Evolutionary conservation across 1,140 invertebrate species (phyloP), one percentile per base, ranked within the genome.

Genomic region (Akabosia matsudoensis): DNA sequence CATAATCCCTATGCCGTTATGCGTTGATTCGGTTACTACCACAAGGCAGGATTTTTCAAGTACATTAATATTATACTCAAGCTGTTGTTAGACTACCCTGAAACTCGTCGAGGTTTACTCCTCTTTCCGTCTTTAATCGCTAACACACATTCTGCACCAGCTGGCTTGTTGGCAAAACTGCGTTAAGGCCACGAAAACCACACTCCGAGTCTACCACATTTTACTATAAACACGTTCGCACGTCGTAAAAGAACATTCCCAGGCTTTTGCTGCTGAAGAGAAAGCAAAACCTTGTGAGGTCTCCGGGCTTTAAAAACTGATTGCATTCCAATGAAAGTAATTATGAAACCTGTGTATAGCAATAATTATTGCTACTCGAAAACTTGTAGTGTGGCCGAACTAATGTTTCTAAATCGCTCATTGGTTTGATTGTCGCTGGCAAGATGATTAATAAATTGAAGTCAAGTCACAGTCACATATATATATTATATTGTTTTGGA

Each of bases 1-100:
- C 24, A 67, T 67, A 67, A 67, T 67, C 61, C 61, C 22, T 30
- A 67, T 30, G 61, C 61, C 61, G 31, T 30, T 30, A n/a, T 30
- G 61, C 7, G 24, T 14, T 61, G 37, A 45, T 18, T 7, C 37
- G 7, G 37, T 18, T 45, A 45, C 7, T 18, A 45, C 7, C 37
- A 45, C 37, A 7, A 45, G 37, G n/a, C n/a, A n/a, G n/a, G n/a
- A n/a, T 45, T 10, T 7, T 45, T 45, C 18, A 45, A 45, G 37
- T 45, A 45, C 37, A 45, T 45, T 45, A 45, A 45, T 45, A 45
- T 45, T 45, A 45, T 45, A 45, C 37, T 45, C 18, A n/a, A n/a
- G 7, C 18, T 45, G 18, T 45, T 45, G 18, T 45, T 18, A 45
- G 37, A 18, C 37, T 45, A n/a, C n/a, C n/a, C n/a, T n/a, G n/a